Base-by-base conservation (phyloP, 1,140 invertebrate genomes). In the Cryptotermes secundus region DNA sequence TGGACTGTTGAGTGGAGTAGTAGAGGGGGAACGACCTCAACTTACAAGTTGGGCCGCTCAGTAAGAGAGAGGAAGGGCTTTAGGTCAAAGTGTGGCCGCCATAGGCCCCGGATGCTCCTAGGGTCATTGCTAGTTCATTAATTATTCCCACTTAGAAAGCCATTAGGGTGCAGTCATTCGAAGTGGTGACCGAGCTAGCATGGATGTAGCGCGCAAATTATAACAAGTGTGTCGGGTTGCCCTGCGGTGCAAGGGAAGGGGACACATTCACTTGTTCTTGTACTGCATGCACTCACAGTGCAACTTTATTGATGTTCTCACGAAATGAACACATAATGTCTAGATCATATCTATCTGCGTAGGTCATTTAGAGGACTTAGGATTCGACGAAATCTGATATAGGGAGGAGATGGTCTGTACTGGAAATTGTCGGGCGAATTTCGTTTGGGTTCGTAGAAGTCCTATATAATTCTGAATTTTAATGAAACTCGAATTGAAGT, bases 81-180 rank as follows among this genome's bases (percentile, higher is more conserved):
- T 72, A 31, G 59, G 59, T 72, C 59, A 72, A 72, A 72, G 59
- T 72, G 59, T 72, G 59, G 26, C 59, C 59, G 26, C 59, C 59
- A 31, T 10, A 31, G 59, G 59, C 26, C 26, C 59, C 59, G 26
- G 59, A n/a, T 72, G 59, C 59, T 72, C 59, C 59, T 72, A 31
- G 59, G 59, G 59, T 72, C 59, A 72, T 31, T 72, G 59, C 59
- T 72, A 72, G 59, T 72, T 72, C 59, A 72, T 72, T 72, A 72
- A 72, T 72, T 72, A 72, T 72, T 72, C 59, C 59, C 59, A 72
- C 59, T 72, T 72, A n/a, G 59, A 72, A 72, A 72, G 59, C 59
- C 59, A 72, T 72, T 72, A 72, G 59, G 26, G 26, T 31, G 59
- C 59, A n/a, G 59, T 72, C 26, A n/a, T 72, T n/a, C n/a, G n/a